A percentile compares a stretch with the other conserved stretches of the same genome.
These are phyloP conservation scores for Drosophila subobscura DNA, from an alignment of 1,140 invertebrate genomes.

Conservation along the genomic window DNA sequence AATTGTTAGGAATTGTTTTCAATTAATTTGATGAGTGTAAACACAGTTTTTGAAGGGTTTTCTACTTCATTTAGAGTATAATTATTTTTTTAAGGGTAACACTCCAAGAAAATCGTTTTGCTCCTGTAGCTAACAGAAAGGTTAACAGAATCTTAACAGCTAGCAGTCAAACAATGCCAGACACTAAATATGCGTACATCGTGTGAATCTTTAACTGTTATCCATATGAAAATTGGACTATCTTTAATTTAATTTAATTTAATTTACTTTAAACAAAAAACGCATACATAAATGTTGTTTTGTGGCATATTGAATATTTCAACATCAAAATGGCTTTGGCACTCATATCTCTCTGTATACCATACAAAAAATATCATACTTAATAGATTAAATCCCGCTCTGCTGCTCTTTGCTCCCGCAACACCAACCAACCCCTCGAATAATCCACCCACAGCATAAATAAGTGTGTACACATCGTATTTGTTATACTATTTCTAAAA, in stretches of 20 bases:
- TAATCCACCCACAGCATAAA: constrained; percentile 14
- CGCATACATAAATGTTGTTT: constrained; percentile 71
- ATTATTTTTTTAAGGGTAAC: too few species aligned
- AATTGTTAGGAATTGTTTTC: too few species aligned
- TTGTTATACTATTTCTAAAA: constrained; percentile 36
- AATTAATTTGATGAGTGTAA: too few species aligned
- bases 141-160: too few species aligned
- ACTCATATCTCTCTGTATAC: constrained; percentile 37
- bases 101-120: too few species aligned
- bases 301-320: constrained; percentile 50
- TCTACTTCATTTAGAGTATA: too few species aligned
- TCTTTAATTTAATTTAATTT: constrained; percentile 24
- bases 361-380: constrained; percentile 1
- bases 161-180: too few species aligned
- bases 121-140: too few species aligned
- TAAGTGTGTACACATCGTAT: constrained; percentile 30
- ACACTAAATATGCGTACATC: background rate
- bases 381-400: constrained; percentile 1
- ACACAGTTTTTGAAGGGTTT: too few species aligned
- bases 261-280: constrained; percentile 1
- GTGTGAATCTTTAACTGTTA: constrained; percentile 3
- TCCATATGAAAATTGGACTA: constrained; percentile 5
- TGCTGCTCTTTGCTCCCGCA: background rate
- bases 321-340: constrained; percentile 59
- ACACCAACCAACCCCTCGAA: background rate